Percentiles rank a stretch among this genome's conserved stretches.
These are phyloP conservation scores for Geotrypetes seraphini DNA, from an alignment of 2,797 vertebrate genomes.

Conservation along the genomic window DNA sequence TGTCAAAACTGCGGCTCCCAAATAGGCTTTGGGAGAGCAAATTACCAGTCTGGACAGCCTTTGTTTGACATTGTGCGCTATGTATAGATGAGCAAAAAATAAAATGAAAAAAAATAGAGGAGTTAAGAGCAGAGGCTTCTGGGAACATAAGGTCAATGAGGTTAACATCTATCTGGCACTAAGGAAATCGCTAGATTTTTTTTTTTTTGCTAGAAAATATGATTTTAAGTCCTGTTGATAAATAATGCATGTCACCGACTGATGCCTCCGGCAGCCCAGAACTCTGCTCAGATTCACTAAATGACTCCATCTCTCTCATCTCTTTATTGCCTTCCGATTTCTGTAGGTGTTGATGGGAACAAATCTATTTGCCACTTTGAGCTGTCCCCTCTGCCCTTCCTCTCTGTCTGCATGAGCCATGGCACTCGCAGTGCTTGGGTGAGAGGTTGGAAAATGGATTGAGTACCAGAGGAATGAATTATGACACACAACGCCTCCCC, in stretches of 20 bases:
- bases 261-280: not conserved
- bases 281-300: not conserved
- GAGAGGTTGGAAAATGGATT: too few relatives aligned
- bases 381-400: too few relatives aligned
- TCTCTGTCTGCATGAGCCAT: too few relatives aligned
- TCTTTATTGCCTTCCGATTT: not conserved
- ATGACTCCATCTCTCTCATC: not conserved
- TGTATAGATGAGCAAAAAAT: accelerated
- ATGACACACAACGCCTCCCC: too few relatives aligned
- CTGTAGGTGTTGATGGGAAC: too few relatives aligned
- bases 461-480: too few relatives aligned
- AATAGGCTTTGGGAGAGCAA: not conserved
- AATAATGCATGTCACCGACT: not conserved
- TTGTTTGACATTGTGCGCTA: not conserved
- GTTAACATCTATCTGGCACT: not conserved
- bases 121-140: not conserved
- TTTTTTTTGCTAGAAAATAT: constrained; percentile 1
- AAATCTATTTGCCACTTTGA: too few relatives aligned
- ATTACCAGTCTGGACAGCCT: constrained; percentile 3
- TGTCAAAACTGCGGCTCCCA: constrained; percentile 34
- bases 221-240: constrained; percentile 2
- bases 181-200: not conserved
- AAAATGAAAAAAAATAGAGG: accelerated
- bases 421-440: too few relatives aligned
- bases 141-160: not conserved